Conservation (phyloP, 2,888 invertebrate species). For the Agapetus fuscipes region DNA sequence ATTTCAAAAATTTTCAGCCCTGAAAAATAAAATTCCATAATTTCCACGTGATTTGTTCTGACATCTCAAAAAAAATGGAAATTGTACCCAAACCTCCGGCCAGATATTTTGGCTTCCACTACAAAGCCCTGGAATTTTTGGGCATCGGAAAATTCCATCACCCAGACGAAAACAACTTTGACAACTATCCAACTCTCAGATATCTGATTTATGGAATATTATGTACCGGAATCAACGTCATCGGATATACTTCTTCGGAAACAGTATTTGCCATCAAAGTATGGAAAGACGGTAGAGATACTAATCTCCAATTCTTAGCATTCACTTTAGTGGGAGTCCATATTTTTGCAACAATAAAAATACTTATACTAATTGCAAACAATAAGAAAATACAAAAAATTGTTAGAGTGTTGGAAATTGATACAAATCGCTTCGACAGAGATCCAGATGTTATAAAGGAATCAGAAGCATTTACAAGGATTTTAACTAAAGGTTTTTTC, state of each 20-base stretch:
- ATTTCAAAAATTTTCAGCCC: too few species aligned
- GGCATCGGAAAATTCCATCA: slow-evolving; percentile 19
- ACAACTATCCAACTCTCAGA: slow-evolving; percentile 15
- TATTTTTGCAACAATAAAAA: slow-evolving; percentile 16
- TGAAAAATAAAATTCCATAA: too few species aligned
- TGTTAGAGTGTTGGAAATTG: slow-evolving; percentile 15
- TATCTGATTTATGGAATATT: slow-evolving; percentile 14
- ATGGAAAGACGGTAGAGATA: slow-evolving; percentile 15
- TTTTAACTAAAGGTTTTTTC: slow-evolving; percentile 15
- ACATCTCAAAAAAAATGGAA: too few species aligned
- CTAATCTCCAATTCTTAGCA: slow-evolving; percentile 14
- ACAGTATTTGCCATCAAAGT: slow-evolving; percentile 13
- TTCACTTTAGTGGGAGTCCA: slow-evolving; percentile 14
- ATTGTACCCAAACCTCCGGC: not conserved
- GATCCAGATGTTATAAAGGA: slow-evolving; percentile 9
- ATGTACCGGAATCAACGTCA: slow-evolving; percentile 10
- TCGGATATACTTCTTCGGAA: slow-evolving; percentile 16
- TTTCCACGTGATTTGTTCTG: too few species aligned
- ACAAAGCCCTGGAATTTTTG: slow-evolving; percentile 11
- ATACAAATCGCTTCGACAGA: slow-evolving; percentile 9
- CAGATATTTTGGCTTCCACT: slow-evolving; percentile 16
- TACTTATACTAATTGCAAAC: slow-evolving; percentile 16
- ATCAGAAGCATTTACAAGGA: slow-evolving; percentile 13
- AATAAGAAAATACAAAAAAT: slow-evolving; percentile 19
- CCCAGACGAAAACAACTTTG: slow-evolving; percentile 16